Conservation (phyloP, 2,888 invertebrate genomes). For the Cyaniris semiargus region DNA sequence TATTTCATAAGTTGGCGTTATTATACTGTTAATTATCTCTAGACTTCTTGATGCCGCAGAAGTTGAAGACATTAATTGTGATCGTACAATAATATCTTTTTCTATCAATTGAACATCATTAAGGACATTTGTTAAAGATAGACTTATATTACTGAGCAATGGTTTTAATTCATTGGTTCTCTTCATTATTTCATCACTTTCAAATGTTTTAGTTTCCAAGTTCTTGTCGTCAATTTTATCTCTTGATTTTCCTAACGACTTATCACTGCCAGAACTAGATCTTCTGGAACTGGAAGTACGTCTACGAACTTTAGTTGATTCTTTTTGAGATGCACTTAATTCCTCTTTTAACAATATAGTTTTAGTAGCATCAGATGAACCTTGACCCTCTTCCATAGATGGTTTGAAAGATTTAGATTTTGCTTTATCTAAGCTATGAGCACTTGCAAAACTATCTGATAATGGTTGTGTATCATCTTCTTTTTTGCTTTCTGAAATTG, state of each 20-base stretch:
- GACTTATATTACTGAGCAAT: conserved; percentile 52
- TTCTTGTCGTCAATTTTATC: conserved; percentile 58
- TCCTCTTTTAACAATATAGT: conserved; percentile 61
- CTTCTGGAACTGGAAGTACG: conserved; percentile 69
- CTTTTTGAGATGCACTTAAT: conserved; percentile 43
- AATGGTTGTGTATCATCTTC: conserved; percentile 81
- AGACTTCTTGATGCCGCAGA: conserved; percentile 84
- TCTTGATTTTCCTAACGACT: conserved; percentile 61
- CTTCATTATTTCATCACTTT: conserved; percentile 41
- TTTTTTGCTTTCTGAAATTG: conserved; percentile 80
- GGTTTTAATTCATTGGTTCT: conserved; percentile 59
- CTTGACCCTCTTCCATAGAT: conserved; percentile 58
- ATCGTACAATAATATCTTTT: conserved; percentile 83
- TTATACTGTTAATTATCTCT: conserved; percentile 82
- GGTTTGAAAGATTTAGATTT: conserved; percentile 62
- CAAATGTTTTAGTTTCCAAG: conserved; percentile 38
- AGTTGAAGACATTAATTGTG: conserved; percentile 83
- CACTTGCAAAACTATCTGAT: conserved; percentile 84
- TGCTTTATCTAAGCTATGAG: conserved; percentile 78
- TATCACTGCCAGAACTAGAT: conserved; percentile 74
- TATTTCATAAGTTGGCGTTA: conserved; percentile 83
- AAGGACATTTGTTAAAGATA: conserved; percentile 69
- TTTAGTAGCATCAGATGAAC: conserved; percentile 59
- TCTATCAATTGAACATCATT: conserved; percentile 82
- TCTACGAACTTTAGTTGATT: conserved; percentile 51